Percentiles rank a stretch among this genome's conserved stretches.
Evolutionary conservation across 2,888 invertebrate species (phyloP).

Genomic region (Empis livida): DNA sequence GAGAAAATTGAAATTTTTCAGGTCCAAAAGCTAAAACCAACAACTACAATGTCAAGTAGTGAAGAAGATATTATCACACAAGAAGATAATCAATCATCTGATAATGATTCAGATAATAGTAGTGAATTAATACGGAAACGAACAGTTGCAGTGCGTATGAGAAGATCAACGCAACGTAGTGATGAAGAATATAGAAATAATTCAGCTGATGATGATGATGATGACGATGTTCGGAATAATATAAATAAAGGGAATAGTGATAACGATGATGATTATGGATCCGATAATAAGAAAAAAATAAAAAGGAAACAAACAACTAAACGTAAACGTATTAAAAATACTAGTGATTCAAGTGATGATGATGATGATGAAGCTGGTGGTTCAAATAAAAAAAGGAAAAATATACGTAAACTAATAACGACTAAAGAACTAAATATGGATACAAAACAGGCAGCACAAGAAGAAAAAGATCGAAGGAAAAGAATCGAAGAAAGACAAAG

Average conservation of each 20-base stretch:
- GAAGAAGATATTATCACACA: too few species aligned
- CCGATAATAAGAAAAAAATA: background rate
- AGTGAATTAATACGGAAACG: too few species aligned
- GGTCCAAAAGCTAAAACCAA: too few species aligned
- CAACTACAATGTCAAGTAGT: too few species aligned
- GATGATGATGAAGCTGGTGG: slow-evolving; percentile 20
- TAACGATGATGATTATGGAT: too few species aligned
- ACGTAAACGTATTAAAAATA: slow-evolving; percentile 21
- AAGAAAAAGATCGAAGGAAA: slow-evolving; percentile 77
- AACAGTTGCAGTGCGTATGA: slow-evolving; percentile 1
- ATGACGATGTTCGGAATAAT: too few species aligned
- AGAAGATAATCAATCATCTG: too few species aligned
- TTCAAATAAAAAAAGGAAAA: slow-evolving; percentile 38
- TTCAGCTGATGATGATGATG: slow-evolving; percentile 14
- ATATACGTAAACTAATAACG: slow-evolving; percentile 44
- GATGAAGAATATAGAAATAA: slow-evolving; percentile 20
- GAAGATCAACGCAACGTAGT: slow-evolving; percentile 21
- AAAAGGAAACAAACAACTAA: slow-evolving; percentile 10
- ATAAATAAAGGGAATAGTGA: background rate
- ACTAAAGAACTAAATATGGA: slow-evolving; percentile 59
- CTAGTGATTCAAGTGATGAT: slow-evolving; percentile 19
- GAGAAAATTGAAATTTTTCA: too few species aligned
- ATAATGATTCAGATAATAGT: too few species aligned
- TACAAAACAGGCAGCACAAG: slow-evolving; percentile 79
- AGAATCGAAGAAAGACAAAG: slow-evolving; percentile 83